A percentile compares a stretch with the other conserved stretches of the same genome.
Conservation (phyloP, 1,140 invertebrate genomes). For the Tachypleus tridentatus region DNA sequence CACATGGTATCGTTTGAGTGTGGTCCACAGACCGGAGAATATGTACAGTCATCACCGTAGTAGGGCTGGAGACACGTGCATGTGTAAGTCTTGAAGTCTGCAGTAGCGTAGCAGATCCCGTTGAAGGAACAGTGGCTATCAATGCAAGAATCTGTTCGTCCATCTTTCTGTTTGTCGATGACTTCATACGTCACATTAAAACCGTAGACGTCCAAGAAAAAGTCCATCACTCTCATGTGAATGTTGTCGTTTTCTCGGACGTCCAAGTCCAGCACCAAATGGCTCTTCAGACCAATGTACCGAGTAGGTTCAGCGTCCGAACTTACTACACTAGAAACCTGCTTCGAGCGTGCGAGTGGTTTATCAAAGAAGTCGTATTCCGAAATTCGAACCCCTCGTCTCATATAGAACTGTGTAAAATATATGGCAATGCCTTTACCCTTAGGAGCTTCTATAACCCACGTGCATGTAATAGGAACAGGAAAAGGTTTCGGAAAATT, state of each 20-base stretch:
- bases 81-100: conserved; percentile 45
- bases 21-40: conserved; percentile 35
- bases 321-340: conserved; percentile 33
- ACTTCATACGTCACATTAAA: conserved; percentile 88
- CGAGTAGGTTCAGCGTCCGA: conserved; percentile 24
- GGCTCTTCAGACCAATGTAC: conserved; percentile 51
- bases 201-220: conserved; percentile 69
- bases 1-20: conserved; percentile 30
- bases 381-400: conserved; percentile 61
- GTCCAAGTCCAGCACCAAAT: conserved; percentile 61
- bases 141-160: conserved; percentile 11
- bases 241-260: conserved; percentile 60
- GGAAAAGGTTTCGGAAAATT: conserved; percentile 63
- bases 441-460: conserved; percentile 60
- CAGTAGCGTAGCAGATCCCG: conserved; percentile 61
- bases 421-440: conserved; percentile 60
- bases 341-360: conserved; percentile 23
- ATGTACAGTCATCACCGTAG: conserved; percentile 34
- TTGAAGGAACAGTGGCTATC: conserved; percentile 68
- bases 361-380: conserved; percentile 49
- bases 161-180: conserved; percentile 30
- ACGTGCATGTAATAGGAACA: conserved; percentile 67
- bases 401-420: conserved; percentile 73
- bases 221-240: conserved; percentile 64
- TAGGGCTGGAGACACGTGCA: conserved; percentile 35